phyloP scores from a whole-genome alignment of 2,797 vertebrate species.

The Percopsis omiscomaycus region DNA sequence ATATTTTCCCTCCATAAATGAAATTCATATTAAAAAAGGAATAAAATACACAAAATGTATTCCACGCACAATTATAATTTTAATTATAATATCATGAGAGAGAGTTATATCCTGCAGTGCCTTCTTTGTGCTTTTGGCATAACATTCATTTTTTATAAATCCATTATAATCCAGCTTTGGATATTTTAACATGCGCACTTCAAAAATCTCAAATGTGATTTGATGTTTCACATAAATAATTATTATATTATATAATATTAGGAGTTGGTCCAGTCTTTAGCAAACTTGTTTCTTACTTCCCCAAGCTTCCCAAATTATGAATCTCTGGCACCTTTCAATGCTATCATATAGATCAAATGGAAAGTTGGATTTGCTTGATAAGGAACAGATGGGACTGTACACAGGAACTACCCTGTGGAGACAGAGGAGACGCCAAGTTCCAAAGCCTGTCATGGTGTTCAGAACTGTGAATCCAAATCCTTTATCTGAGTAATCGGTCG shows the following conservation, averaged over 20 bases:
- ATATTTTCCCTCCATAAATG: too few relatives aligned
- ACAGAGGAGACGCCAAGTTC: too few relatives aligned
- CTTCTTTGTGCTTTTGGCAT: constrained; percentile 17
- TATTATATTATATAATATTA: constrained; percentile 20
- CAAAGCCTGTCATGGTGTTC: too few relatives aligned
- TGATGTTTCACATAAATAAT: constrained; percentile 43
- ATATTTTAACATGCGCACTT: constrained; percentile 44
- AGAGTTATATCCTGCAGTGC: constrained; percentile 5
- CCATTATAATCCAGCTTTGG: constrained; percentile 43
- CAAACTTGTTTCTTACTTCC: neutral
- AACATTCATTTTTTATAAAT: constrained; percentile 31
- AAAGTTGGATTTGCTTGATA: too few relatives aligned
- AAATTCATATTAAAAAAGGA: too few relatives aligned
- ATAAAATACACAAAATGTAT: too few relatives aligned
- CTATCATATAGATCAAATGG: too few relatives aligned
- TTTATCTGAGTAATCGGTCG: too few relatives aligned
- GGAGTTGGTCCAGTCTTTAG: neutral
- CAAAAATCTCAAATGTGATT: constrained; percentile 38
- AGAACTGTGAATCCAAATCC: too few relatives aligned
- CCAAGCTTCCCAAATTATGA: neutral
- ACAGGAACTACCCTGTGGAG: too few relatives aligned
- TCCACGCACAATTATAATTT: neutral
- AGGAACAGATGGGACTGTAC: too few relatives aligned
- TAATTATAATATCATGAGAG: constrained; percentile 1
- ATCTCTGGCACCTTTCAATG: too few relatives aligned